A percentile compares a stretch with the other conserved stretches of the same genome.
These are phyloP conservation scores for Eudemis profundana DNA, from an alignment of 2,888 invertebrate species.

Conservation along the genomic window DNA sequence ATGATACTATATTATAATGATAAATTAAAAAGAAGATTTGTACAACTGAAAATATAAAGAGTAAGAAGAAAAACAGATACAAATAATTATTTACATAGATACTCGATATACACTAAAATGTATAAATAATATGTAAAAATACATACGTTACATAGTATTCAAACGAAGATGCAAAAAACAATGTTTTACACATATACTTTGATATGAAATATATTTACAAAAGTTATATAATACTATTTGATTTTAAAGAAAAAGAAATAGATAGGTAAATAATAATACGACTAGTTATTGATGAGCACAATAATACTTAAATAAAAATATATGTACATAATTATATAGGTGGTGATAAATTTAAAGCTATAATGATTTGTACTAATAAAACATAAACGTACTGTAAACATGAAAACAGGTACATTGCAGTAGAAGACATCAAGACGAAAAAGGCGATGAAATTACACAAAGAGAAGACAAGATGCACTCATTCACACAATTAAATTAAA, in stretches of 20 bases:
- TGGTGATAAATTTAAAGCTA: conserved; percentile 69
- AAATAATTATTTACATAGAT: conserved; percentile 45
- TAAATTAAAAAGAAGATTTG: conserved; percentile 53
- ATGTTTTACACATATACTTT: conserved; percentile 73
- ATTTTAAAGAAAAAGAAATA: conserved; percentile 47
- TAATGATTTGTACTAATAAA: conserved; percentile 70
- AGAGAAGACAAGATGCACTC: conserved; percentile 73
- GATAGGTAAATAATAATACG: conserved; percentile 51
- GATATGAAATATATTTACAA: conserved; percentile 81
- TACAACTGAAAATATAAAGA: conserved; percentile 60
- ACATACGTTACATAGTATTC: conserved; percentile 45
- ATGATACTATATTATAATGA: conserved; percentile 54
- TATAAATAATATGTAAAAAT: too few species aligned
- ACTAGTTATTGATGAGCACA: conserved; percentile 66
- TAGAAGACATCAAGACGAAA: conserved; percentile 48
- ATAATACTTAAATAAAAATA: conserved; percentile 55
- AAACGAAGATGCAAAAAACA: conserved; percentile 74
- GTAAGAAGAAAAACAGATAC: conserved; percentile 42
- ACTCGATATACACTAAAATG: conserved; percentile 42
- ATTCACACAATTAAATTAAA: conserved; percentile 58
- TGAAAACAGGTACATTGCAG: conserved; percentile 70
- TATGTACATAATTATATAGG: conserved; percentile 46
- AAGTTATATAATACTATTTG: conserved; percentile 59
- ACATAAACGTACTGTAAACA: conserved; percentile 58
- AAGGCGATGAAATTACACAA: conserved; percentile 46